Conservation (phyloP, 2,888 invertebrate species). For the Drosophila quinaria region DNA sequence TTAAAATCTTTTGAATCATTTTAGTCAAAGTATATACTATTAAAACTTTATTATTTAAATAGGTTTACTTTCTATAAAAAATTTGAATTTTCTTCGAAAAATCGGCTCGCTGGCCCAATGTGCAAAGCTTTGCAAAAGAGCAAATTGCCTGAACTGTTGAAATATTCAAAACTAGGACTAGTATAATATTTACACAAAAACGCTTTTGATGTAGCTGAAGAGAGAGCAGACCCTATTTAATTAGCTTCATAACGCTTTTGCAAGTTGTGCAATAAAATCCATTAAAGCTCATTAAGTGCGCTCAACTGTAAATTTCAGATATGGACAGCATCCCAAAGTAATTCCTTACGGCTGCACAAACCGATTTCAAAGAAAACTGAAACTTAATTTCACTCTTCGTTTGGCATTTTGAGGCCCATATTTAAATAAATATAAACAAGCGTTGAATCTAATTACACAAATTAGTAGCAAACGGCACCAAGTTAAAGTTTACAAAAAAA, state of each 20-base stretch:
- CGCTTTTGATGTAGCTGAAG: conserved; percentile 34
- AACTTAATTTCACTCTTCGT: conserved; percentile 35
- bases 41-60: too few species aligned
- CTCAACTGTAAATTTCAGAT: conserved; percentile 58
- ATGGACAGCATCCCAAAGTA: conserved; percentile 28
- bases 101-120: too few species aligned
- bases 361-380: conserved; percentile 23
- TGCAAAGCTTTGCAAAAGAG: too few species aligned
- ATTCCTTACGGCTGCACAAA: conserved; percentile 30
- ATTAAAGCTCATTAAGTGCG: conserved; percentile 62
- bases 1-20: too few species aligned
- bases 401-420: conserved; percentile 12
- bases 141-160: conserved; percentile 4
- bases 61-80: too few species aligned
- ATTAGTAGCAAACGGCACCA: conserved; percentile 26
- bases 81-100: too few species aligned
- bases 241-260: conserved; percentile 41
- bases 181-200: conserved; percentile 31
- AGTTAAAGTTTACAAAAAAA: not conserved
- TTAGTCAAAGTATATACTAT: too few species aligned
- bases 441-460: conserved; percentile 61
- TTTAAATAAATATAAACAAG: conserved; percentile 58
- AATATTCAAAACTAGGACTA: conserved; percentile 20
- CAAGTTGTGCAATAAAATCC: conserved; percentile 37
- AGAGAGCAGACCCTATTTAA: conserved; percentile 38